These are phyloP conservation scores for Dorcus parallelipipedus DNA, from an alignment of 2,888 invertebrate genomes.

Conservation along the genomic window DNA sequence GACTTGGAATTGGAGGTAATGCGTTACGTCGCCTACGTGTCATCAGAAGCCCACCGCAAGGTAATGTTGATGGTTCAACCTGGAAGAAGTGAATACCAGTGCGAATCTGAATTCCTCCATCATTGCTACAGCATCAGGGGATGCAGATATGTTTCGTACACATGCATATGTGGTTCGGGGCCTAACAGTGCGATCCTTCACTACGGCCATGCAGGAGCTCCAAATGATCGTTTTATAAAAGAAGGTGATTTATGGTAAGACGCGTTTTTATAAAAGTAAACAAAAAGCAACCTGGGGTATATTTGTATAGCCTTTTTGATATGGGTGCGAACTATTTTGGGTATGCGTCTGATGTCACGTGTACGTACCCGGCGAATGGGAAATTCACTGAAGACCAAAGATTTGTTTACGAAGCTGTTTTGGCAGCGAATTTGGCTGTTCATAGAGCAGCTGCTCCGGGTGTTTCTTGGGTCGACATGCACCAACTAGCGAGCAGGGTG, in stretches of 20 bases:
- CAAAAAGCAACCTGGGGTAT: neutral
- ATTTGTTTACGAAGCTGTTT: slow-evolving; percentile 85
- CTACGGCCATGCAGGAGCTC: slow-evolving; percentile 95
- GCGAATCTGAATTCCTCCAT: slow-evolving; percentile 81
- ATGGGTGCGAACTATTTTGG: slow-evolving; percentile 98
- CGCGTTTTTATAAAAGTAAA: neutral
- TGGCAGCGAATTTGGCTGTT: slow-evolving; percentile 81
- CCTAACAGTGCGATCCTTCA: slow-evolving; percentile 85
- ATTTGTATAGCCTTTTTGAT: slow-evolving; percentile 74
- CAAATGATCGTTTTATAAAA: slow-evolving; percentile 74
- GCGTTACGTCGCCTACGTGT: slow-evolving; percentile 85
- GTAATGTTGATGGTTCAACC: slow-evolving; percentile 79
- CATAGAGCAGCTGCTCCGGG: slow-evolving; percentile 80
- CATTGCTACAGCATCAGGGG: slow-evolving; percentile 87
- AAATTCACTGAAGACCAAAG: slow-evolving; percentile 90
- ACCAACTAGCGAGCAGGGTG: slow-evolving; percentile 73
- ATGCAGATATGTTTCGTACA: slow-evolving; percentile 86
- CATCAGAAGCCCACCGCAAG: slow-evolving; percentile 92
- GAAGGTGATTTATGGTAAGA: slow-evolving; percentile 86
- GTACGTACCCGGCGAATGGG: slow-evolving; percentile 91
- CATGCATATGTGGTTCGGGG: slow-evolving; percentile 95
- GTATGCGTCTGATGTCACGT: slow-evolving; percentile 95
- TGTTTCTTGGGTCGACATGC: slow-evolving; percentile 92
- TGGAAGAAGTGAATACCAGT: slow-evolving; percentile 76
- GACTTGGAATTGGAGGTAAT: slow-evolving; percentile 83